A percentile compares a stretch with the other conserved stretches of the same genome.
phyloP scores from a whole-genome alignment of 2,113 vertebrate genomes.

The Gallinago paraguaiae region DNA sequence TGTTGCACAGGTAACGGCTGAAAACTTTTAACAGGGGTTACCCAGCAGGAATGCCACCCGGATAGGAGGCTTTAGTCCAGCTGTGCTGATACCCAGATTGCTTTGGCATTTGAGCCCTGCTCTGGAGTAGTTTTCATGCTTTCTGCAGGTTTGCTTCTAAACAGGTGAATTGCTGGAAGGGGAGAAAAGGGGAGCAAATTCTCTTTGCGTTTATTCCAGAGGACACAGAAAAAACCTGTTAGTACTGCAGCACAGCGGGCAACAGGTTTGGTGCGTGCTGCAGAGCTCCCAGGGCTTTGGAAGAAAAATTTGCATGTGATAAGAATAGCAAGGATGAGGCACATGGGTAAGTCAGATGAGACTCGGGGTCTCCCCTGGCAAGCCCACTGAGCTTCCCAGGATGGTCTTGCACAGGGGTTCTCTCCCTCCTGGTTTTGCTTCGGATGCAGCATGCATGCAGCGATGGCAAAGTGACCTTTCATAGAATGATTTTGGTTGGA shows the following conservation, averaged over 20 bases:
- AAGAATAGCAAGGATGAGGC: background rate
- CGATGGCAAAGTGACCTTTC: background rate
- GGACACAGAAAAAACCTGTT: background rate
- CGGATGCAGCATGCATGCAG: rapidly evolving
- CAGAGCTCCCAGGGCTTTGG: background rate
- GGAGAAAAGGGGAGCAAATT: background rate
- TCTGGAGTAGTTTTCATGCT: background rate
- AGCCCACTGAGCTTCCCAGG: background rate
- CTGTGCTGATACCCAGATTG: background rate
- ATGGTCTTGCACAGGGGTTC: background rate
- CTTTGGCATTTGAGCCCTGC: background rate
- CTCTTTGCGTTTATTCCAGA: background rate
- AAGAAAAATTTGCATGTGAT: background rate
- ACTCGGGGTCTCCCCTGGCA: background rate
- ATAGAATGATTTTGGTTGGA: background rate
- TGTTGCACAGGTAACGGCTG: background rate
- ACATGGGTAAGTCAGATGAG: background rate
- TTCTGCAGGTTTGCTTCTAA: background rate
- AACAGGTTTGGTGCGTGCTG: background rate
- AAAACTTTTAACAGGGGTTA: background rate
- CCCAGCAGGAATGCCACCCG: background rate
- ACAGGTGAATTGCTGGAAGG: background rate
- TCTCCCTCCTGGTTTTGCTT: background rate
- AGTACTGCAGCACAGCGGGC: background rate
- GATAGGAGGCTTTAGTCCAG: background rate